These are phyloP conservation scores for Papilio polyxenes DNA, from an alignment of 1,140 invertebrate genomes.

Conservation along the genomic window DNA sequence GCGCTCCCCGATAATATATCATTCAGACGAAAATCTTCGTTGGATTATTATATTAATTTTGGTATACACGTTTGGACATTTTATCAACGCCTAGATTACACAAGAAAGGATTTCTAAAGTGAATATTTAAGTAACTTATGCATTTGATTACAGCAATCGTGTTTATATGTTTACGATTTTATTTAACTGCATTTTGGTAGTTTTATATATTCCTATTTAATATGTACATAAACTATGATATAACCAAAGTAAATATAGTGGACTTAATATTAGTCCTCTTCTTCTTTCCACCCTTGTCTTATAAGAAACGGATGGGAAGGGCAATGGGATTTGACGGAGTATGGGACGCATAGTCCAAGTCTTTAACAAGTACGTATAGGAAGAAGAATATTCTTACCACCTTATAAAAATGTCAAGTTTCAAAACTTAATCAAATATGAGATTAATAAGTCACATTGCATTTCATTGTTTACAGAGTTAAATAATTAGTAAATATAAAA, in stretches of 20 bases:
- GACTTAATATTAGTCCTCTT: no score
- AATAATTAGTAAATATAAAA: no score
- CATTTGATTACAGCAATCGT: background rate
- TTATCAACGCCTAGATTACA: conserved; percentile 8
- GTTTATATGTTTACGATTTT: background rate
- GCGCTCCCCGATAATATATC: conserved; percentile 40
- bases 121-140: background rate
- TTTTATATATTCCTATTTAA: background rate
- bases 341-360: no score
- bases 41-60: conserved; percentile 14
- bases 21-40: conserved; percentile 40
- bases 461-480: background rate
- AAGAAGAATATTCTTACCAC: no score
- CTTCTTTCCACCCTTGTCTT: no score
- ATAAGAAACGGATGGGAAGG: no score
- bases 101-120: conserved; percentile 9
- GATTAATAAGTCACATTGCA: background rate
- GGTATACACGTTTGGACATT: background rate
- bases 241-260: background rate
- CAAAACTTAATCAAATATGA: background rate
- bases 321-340: no score
- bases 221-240: background rate
- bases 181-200: background rate
- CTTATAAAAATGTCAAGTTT: no score
- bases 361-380: no score